Base-by-base conservation (phyloP, 2,888 invertebrate genomes). In the Scaptomyza flava region DNA sequence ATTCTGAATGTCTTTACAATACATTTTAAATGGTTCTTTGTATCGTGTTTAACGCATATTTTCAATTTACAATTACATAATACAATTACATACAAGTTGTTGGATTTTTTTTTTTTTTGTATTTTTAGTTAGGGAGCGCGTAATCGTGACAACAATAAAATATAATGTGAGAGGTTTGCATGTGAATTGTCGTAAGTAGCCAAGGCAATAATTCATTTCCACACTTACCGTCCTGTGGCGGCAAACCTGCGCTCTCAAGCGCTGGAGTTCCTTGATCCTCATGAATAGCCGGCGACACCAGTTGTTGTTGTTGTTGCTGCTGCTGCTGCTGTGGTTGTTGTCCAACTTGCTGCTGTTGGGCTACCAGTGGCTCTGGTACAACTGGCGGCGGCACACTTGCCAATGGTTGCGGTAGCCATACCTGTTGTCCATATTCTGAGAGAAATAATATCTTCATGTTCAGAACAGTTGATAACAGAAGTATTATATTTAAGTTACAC, bases 161-260 rank as follows among this genome's bases (percentile, higher is more conserved):
- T 77, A 83, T 77, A 79, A 88, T 79, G 72, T 81, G 80, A 81
- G 66, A 81, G 74, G 77, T 81, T 79, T 77, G 71, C 65, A 82
- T 77, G 77, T 87, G 83, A 87, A 88, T 88, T 78, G 77, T 85
- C 62, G 74, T 72, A 73, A 72, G 58, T 65, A 65, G 59, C 61
- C 43, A 70, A 71, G 57, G 41, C 38, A 52, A 73, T 14, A 73
- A 66, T 81, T 84, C 77, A 81, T 88, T 83, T 80, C 72, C 81
- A 71, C 82, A 83, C 90, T 83, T 91, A 92, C 92, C 92, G 72
- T 92, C 91, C 71, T 91, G 90, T 77, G 89, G 90, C 51, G 89
- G 74, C 85, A 74, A 74, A 87, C 82, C 87, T 81, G 85, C 79
- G 68, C 87, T 42, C n/a, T 81, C 81, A 27, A 72, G 77, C 68